These are phyloP conservation scores for Nerophis ophidion DNA, from an alignment of 2,113 vertebrate species.

Conservation along the genomic window DNA sequence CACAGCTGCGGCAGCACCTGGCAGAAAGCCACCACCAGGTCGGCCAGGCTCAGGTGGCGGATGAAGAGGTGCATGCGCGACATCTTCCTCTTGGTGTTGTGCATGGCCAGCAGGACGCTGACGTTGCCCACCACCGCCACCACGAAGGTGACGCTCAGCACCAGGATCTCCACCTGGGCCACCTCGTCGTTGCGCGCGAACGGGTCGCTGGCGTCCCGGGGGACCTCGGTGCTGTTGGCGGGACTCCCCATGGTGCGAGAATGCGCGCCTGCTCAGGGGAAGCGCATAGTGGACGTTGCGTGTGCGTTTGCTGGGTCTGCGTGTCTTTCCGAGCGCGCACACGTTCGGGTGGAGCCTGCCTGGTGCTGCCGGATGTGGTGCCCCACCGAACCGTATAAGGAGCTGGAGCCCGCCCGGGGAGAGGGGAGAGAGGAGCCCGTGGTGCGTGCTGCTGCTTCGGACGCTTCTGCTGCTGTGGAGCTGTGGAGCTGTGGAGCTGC, in stretches of 20 bases:
- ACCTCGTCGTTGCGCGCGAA: slow-evolving; percentile 83
- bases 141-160: slow-evolving; percentile 84
- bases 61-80: slow-evolving; percentile 96
- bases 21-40: slow-evolving; percentile 94
- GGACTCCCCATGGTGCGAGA: slow-evolving; percentile 40
- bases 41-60: slow-evolving; percentile 89
- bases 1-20: slow-evolving; percentile 93
- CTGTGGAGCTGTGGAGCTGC: slow-evolving; percentile 33
- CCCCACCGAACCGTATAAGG: slow-evolving; percentile 1
- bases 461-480: slow-evolving; percentile 6
- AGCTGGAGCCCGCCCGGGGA: background rate
- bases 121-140: slow-evolving; percentile 85
- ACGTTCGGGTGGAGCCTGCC: background rate
- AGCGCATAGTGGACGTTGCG: slow-evolving; percentile 39
- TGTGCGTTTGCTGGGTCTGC: slow-evolving; percentile 18
- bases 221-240: slow-evolving; percentile 37
- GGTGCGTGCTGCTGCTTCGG: slow-evolving; percentile 13
- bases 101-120: slow-evolving; percentile 83
- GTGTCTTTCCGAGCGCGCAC: slow-evolving; percentile 10
- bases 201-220: slow-evolving; percentile 65
- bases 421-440: background rate
- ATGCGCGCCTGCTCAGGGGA: slow-evolving; percentile 27
- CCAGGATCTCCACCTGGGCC: slow-evolving; percentile 86
- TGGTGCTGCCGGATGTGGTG: slow-evolving; percentile 8
- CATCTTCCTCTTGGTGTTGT: slow-evolving; percentile 84